Conservation (phyloP, 1,140 invertebrate genomes). For the Probaryconus sp. region DNA sequence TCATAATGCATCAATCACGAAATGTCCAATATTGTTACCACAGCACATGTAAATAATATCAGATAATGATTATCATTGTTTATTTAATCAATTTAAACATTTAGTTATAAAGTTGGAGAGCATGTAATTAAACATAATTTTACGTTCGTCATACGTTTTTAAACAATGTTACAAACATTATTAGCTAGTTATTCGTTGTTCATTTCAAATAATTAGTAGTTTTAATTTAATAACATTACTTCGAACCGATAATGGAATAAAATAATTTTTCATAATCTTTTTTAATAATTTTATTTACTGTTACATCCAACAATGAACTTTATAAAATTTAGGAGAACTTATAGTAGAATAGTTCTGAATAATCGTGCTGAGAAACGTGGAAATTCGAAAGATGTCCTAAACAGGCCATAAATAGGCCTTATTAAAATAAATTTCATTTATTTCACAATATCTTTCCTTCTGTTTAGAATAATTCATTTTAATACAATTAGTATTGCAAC, state of each 20-base stretch:
- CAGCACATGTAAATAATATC: slow-evolving; percentile 1
- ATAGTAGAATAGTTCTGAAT: too few relatives aligned
- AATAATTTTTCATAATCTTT: too few relatives aligned
- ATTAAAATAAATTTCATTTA: too few relatives aligned
- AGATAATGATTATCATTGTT: slow-evolving; percentile 33
- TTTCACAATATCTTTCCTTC: slow-evolving; percentile 32
- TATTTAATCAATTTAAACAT: slow-evolving; percentile 38
- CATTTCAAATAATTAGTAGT: slow-evolving; percentile 9
- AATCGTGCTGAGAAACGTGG: too few relatives aligned
- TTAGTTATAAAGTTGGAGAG: slow-evolving; percentile 20
- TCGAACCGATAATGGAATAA: too few relatives aligned
- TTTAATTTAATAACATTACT: too few relatives aligned
- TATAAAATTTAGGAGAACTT: too few relatives aligned
- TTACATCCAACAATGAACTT: too few relatives aligned
- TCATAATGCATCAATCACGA: slow-evolving; percentile 34
- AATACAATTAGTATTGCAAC: slow-evolving; percentile 37
- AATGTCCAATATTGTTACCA: slow-evolving; percentile 11
- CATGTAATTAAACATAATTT: slow-evolving; percentile 42
- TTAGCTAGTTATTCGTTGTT: slow-evolving; percentile 20
- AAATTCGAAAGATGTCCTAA: too few relatives aligned
- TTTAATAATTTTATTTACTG: too few relatives aligned
- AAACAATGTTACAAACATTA: slow-evolving; percentile 17
- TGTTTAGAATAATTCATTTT: slow-evolving; percentile 41
- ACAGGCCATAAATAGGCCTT: too few relatives aligned
- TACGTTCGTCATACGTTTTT: slow-evolving; percentile 1